phyloP scores from a whole-genome alignment of 2,113 vertebrate species.

The Uria aalge region DNA sequence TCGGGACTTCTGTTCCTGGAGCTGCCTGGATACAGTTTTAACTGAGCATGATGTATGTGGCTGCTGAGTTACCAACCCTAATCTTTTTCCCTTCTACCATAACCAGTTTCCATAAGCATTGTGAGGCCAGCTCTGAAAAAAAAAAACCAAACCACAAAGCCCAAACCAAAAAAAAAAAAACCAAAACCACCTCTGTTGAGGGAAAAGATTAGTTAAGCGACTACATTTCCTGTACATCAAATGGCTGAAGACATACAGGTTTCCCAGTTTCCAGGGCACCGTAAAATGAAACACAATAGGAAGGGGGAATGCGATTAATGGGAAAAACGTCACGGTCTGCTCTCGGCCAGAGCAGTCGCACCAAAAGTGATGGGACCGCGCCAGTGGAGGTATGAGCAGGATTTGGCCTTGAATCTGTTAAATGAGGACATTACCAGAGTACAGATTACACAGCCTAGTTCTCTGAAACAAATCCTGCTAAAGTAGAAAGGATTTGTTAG shows the following conservation, averaged over 20 bases:
- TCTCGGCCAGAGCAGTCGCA: not conserved
- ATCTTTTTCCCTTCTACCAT: not conserved
- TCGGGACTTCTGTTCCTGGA: not conserved
- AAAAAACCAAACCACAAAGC: not conserved
- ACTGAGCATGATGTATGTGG: not conserved
- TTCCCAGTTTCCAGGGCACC: not conserved
- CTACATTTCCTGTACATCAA: conserved; percentile 14
- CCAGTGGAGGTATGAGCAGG: not conserved
- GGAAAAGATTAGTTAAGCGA: not conserved
- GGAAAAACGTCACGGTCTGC: not conserved
- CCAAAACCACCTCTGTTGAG: not conserved
- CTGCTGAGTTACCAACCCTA: not conserved
- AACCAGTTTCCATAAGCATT: not conserved
- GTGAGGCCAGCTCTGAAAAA: not conserved
- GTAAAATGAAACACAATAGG: not conserved
- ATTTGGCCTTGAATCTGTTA: conserved; percentile 17
- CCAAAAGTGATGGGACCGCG: not conserved
- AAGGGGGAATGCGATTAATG: not conserved
- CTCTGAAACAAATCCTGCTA: conserved; percentile 24
- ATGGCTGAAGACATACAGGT: not conserved
- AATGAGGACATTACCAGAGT: conserved; percentile 6
- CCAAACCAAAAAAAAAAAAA: not conserved
- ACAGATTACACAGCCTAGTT: conserved; percentile 3
- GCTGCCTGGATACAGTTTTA: not conserved
- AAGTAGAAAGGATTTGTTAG: conserved; percentile 45